These are phyloP conservation scores for Phaetusa simplex DNA, from an alignment of 2,113 vertebrate genomes.

Conservation along the genomic window DNA sequence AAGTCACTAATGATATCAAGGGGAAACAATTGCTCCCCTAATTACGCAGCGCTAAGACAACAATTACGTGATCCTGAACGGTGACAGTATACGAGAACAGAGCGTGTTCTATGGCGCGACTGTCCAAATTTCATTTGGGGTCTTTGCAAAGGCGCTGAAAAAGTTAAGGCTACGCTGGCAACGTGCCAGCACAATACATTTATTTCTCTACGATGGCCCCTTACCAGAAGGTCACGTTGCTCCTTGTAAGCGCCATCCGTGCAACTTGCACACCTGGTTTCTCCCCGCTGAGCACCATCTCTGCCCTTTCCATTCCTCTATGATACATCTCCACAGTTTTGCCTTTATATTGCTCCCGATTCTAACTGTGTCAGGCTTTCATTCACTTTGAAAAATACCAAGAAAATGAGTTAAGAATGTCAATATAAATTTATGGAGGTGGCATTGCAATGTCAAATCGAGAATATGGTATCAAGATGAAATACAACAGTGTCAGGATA, in stretches of 20 bases:
- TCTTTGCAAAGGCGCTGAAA: neutral
- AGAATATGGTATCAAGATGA: constrained; percentile 47
- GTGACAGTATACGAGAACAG: neutral
- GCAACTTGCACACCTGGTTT: neutral
- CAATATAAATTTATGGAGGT: constrained; percentile 58
- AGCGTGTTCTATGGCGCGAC: accelerated
- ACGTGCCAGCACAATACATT: neutral
- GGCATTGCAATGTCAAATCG: constrained; percentile 59
- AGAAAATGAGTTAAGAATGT: constrained; percentile 34
- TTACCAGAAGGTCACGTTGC: neutral
- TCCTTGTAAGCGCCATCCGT: neutral
- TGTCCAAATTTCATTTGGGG: neutral
- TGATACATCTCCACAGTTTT: neutral
- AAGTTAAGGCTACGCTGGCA: neutral
- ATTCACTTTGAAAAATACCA: constrained; percentile 11
- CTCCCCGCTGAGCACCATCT: neutral
- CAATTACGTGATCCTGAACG: neutral
- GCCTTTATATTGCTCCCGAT: neutral
- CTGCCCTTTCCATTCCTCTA: neutral
- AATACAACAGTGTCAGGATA: constrained; percentile 50
- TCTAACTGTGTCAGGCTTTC: constrained; percentile 26
- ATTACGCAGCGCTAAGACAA: neutral
- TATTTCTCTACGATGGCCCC: neutral
- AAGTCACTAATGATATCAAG: neutral
- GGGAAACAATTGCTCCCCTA: neutral